These are phyloP conservation scores for Rhagonycha fulva DNA, from an alignment of 2,888 invertebrate genomes.

Conservation along the genomic window DNA sequence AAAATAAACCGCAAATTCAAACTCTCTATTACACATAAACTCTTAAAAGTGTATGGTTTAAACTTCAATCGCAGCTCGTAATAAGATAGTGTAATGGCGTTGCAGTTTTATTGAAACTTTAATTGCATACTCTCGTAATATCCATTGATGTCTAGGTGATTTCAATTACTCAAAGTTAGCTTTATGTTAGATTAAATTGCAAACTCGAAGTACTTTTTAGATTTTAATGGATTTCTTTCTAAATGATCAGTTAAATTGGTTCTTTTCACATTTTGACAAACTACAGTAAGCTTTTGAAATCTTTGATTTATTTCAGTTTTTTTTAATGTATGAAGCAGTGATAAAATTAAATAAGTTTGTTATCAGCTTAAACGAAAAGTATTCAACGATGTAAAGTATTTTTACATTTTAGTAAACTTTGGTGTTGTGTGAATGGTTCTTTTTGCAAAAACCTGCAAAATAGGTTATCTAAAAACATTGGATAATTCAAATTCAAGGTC, in stretches of 20 bases:
- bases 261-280: not conserved
- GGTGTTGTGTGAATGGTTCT: too few relatives aligned
- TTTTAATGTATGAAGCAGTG: not conserved
- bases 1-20: not conserved
- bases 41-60: not conserved
- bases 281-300: not conserved
- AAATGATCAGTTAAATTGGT: not conserved
- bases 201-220: not conserved
- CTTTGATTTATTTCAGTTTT: not conserved
- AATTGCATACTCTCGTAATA: not conserved
- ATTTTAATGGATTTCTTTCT: not conserved
- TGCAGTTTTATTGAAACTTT: not conserved
- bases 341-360: not conserved
- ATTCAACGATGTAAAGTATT: not conserved
- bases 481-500: too few relatives aligned
- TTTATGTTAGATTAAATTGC: not conserved
- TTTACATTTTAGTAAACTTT: too few relatives aligned
- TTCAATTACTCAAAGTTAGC: not conserved
- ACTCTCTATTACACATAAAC: not conserved
- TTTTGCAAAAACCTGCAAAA: too few relatives aligned
- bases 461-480: too few relatives aligned
- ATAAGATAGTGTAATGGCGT: not conserved
- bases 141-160: not conserved
- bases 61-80: not conserved
- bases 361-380: not conserved